Evolutionary conservation across 2,888 invertebrate genomes (phyloP).

Genomic region (Ornithoptera priamus): DNA sequence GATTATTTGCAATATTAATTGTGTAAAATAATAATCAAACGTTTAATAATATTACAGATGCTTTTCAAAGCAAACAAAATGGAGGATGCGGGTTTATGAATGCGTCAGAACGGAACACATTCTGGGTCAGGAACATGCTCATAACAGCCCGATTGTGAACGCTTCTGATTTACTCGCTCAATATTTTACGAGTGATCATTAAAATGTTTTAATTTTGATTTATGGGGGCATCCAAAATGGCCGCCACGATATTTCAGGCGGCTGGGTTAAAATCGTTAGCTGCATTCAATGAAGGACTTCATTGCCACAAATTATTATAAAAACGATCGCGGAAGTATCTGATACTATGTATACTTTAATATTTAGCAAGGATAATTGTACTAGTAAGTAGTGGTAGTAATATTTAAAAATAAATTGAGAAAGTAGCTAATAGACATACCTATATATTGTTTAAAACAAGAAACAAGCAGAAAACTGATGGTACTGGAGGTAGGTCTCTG

Average conservation of each 20-base stretch:
- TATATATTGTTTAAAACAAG: too few species aligned
- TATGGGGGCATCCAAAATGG: constrained; percentile 53
- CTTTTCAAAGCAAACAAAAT: constrained; percentile 2
- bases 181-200: constrained; percentile 66
- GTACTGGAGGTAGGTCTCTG: too few species aligned
- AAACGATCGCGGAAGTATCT: too few species aligned
- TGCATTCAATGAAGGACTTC: constrained; percentile 67
- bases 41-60: constrained; percentile 5
- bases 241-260: constrained; percentile 35
- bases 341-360: too few species aligned
- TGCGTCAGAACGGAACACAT: constrained; percentile 28
- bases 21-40: neutral
- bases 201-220: constrained; percentile 75
- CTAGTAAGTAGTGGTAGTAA: too few species aligned
- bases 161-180: constrained; percentile 49
- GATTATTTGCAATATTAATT: too few species aligned
- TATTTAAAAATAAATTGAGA: too few species aligned
- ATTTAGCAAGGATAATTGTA: too few species aligned
- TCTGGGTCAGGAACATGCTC: constrained; percentile 38
- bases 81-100: constrained; percentile 23
- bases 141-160: constrained; percentile 40
- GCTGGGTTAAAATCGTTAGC: constrained; percentile 59
- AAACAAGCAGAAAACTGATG: too few species aligned
- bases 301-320: constrained; percentile 39
- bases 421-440: too few species aligned